phyloP scores from a whole-genome alignment of 1,140 invertebrate species.

The Penaeus indicus region DNA sequence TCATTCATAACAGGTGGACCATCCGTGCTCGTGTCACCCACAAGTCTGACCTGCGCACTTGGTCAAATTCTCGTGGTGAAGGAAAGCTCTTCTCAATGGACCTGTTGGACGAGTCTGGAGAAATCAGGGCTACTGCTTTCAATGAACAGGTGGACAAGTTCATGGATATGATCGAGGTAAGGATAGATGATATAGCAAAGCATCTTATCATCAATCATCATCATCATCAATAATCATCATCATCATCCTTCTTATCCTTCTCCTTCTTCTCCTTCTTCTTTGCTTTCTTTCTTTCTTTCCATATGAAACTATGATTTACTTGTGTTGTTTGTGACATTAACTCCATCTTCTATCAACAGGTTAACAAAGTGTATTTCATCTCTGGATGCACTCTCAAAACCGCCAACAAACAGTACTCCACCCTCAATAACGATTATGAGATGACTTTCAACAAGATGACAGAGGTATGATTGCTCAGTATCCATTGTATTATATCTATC shows the following conservation, averaged over 20 bases:
- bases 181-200: conserved; percentile 57
- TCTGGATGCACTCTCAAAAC: conserved; percentile 85
- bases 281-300: too few species aligned
- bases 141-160: conserved; percentile 91
- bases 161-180: conserved; percentile 89
- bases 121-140: conserved; percentile 96
- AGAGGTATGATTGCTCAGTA: conserved; percentile 76
- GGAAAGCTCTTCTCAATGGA: conserved; percentile 95
- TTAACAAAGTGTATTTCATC: conserved; percentile 90
- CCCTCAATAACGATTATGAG: conserved; percentile 94
- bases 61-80: conserved; percentile 92
- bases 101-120: conserved; percentile 92
- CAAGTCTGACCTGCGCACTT: conserved; percentile 86
- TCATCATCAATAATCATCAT: too few species aligned
- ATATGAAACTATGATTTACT: too few species aligned
- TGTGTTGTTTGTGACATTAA: too few species aligned
- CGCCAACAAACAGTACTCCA: conserved; percentile 91
- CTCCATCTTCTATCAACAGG: conserved; percentile 71
- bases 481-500: not conserved
- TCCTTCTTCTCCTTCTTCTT: too few species aligned
- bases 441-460: conserved; percentile 90
- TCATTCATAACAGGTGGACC: conserved; percentile 80
- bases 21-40: conserved; percentile 91
- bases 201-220: too few species aligned
- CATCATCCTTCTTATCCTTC: too few species aligned